phyloP scores from a whole-genome alignment of 2,113 vertebrate species.

The Alligator sinensis region DNA sequence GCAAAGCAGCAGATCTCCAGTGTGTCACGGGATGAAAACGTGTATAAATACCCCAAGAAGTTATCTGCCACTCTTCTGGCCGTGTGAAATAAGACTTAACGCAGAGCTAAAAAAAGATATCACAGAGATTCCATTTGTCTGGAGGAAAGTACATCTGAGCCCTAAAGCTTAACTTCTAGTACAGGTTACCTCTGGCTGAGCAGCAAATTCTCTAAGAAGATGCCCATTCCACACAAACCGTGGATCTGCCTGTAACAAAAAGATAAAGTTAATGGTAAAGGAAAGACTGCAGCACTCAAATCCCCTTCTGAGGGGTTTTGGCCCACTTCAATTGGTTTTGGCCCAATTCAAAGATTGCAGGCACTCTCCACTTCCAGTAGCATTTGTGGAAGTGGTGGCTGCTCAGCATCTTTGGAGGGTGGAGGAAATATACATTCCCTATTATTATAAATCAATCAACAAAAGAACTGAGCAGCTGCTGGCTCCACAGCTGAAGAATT shows the following conservation, averaged over 20 bases:
- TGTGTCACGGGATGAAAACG: no score
- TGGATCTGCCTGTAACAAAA: slow-evolving; percentile 89
- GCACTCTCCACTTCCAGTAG: neutral
- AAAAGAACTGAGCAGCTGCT: neutral
- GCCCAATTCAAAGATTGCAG: neutral
- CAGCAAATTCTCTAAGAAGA: slow-evolving; percentile 90
- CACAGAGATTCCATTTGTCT: no score
- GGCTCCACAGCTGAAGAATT: neutral
- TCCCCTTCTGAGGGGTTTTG: neutral
- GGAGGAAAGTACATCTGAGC: no score
- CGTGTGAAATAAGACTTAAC: neutral
- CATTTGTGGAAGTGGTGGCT: neutral
- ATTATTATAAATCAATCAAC: neutral
- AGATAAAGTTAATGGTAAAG: neutral
- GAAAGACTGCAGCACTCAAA: neutral
- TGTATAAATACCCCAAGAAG: no score
- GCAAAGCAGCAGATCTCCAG: no score
- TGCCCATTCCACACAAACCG: slow-evolving; percentile 97
- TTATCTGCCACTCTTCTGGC: neutral
- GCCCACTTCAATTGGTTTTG: neutral
- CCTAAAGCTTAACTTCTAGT: neutral
- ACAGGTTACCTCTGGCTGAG: slow-evolving; percentile 92
- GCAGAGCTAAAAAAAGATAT: neutral
- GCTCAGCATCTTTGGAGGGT: neutral
- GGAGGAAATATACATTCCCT: no score